phyloP scores from a whole-genome alignment of 1,140 invertebrate species.

The Drosophila setifemur region DNA sequence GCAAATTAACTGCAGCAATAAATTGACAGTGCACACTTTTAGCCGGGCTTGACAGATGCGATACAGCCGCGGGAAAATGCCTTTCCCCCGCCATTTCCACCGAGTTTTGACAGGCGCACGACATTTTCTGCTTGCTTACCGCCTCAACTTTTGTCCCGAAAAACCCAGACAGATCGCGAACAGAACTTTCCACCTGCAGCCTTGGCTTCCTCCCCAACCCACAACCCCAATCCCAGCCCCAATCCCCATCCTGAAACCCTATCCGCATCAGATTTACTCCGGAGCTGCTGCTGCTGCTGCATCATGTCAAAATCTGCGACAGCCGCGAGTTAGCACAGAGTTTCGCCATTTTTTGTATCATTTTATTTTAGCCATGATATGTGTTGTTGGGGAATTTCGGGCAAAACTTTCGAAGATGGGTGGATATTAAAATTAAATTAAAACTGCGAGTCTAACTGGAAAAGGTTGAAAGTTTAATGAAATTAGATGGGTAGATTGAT shows the following conservation, averaged over 20 bases:
- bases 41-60: constrained; percentile 42
- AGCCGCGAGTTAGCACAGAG: constrained; percentile 40
- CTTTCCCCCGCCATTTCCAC: constrained; percentile 25
- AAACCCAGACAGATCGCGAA: constrained; percentile 15
- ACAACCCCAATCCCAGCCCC: no score
- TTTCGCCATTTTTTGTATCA: constrained; percentile 27
- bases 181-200: constrained; percentile 39
- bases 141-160: constrained; percentile 62
- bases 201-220: constrained; percentile 9
- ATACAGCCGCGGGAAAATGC: constrained; percentile 11
- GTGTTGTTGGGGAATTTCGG: constrained; percentile 34
- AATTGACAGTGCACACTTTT: constrained; percentile 70
- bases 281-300: constrained; percentile 13
- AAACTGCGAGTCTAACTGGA: constrained; percentile 23
- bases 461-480: constrained; percentile 14
- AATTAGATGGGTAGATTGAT: constrained; percentile 20
- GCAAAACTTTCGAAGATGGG: constrained; percentile 38
- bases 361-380: constrained; percentile 21
- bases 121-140: constrained; percentile 79
- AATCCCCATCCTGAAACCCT: not conserved
- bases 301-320: constrained; percentile 66
- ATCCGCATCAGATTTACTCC: not conserved
- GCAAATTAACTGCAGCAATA: constrained; percentile 78
- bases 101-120: constrained; percentile 67
- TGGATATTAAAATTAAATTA: constrained; percentile 38